Evolutionary conservation across 2,797 vertebrate genomes (phyloP), one percentile per base, ranked within the genome.

Genomic region (Fundulus diaphanus): DNA sequence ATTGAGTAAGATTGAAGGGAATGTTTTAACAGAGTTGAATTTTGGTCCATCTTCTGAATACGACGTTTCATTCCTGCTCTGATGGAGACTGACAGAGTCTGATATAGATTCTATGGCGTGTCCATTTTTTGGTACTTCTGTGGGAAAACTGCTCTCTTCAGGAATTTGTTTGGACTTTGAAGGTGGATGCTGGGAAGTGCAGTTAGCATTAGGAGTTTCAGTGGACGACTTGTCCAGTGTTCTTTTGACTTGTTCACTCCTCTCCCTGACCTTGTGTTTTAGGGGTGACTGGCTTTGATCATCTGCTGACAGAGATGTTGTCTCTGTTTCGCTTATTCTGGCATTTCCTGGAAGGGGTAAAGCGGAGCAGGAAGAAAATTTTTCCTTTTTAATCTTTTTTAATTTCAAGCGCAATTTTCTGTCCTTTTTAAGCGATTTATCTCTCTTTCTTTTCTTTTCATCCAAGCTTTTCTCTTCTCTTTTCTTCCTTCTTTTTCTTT

Each of bases 401-500:
- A 44, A 70, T 75, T 85, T 89, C 31, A 77, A 71, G 9, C 51
- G 70, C 8, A 81, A 70, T 73, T 85, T 85, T n/a, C 67, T 70
- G 54, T 92, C 91, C 61, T 83, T 90, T 49, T 78, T 93, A 5
- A 57, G 69, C 27, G 68, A 57, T 85, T 91, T 92, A 11, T 90
- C 90, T 61, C 82, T 89, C 80, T 85, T 93, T 78, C 84, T 91
- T 78, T 87, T 94, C 54, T 74, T 92, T 49, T 91, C 91, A 0
- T 77, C 66, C 57, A 83, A 3, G 46, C 57, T 78, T 69, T 85
- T 91, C 22, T 92, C 93, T 9, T 86, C 89, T 61, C 92, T 95
- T 82, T 90, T 92, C 83, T 89, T 92, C 35, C 81, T 78, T 37
- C 82, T 87, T 76, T 92, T 95, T 67, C 89, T 92, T 5, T 92